These are phyloP conservation scores for Chouioia cunea DNA, from an alignment of 2,888 invertebrate species.

Conservation along the genomic window DNA sequence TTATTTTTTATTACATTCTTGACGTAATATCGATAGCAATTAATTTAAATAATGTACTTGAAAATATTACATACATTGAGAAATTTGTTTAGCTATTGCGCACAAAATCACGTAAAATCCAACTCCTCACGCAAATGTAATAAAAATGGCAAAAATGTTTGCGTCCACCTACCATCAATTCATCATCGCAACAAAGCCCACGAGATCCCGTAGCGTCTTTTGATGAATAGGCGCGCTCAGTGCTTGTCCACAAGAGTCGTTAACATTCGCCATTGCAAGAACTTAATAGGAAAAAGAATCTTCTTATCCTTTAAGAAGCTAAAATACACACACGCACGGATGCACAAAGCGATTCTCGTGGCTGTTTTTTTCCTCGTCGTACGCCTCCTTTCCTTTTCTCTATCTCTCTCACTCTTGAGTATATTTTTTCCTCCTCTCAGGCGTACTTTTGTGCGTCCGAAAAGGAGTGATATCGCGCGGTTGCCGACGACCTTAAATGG, in stretches of 20 bases:
- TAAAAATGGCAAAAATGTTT: no score
- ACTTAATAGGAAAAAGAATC: slow-evolving; percentile 37
- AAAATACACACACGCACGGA: background rate
- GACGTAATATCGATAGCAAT: no score
- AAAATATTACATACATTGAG: no score
- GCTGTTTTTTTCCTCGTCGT: slow-evolving; percentile 11
- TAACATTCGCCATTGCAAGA: slow-evolving; percentile 57
- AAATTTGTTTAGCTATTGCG: no score
- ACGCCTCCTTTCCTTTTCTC: background rate
- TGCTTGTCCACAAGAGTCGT: slow-evolving; percentile 51
- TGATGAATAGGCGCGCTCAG: slow-evolving; percentile 60
- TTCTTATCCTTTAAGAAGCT: background rate
- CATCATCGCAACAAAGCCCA: slow-evolving; percentile 48
- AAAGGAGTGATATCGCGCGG: slow-evolving; percentile 10
- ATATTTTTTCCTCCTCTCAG: background rate
- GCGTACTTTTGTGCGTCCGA: slow-evolving; percentile 15
- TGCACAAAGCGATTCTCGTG: background rate
- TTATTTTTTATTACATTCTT: no score
- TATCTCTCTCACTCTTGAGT: slow-evolving; percentile 3
- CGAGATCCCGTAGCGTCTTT: slow-evolving; percentile 46
- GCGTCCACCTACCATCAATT: slow-evolving; percentile 45
- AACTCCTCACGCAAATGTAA: no score
- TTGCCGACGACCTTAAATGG: slow-evolving; percentile 25
- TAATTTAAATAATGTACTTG: no score
- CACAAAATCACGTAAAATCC: no score